Percentiles rank a stretch among this genome's conserved stretches.
phyloP scores from a whole-genome alignment of 2,113 vertebrate species.

The Seriola aureovittata region DNA sequence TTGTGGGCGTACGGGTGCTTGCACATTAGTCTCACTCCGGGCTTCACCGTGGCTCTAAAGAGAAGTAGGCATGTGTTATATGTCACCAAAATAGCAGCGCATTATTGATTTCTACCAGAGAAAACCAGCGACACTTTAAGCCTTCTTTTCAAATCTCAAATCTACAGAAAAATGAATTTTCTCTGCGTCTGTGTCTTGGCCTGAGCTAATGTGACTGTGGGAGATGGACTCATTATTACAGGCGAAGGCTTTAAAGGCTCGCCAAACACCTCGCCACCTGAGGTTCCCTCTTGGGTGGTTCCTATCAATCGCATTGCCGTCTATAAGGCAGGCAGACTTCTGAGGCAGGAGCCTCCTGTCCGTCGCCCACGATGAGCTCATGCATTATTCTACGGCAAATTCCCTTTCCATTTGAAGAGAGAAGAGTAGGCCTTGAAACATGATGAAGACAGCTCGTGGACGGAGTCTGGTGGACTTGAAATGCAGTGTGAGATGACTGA shows the following conservation, averaged over 20 bases:
- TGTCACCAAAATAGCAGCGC: not conserved
- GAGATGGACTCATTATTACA: slow-evolving; percentile 63
- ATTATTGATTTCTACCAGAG: slow-evolving; percentile 46
- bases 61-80: slow-evolving; percentile 27
- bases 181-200: slow-evolving; percentile 7
- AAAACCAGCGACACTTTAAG: slow-evolving; percentile 13
- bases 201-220: slow-evolving; percentile 34
- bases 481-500: slow-evolving; percentile 39
- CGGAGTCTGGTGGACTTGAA: slow-evolving; percentile 44
- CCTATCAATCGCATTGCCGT: slow-evolving; percentile 49
- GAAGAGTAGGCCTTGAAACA: slow-evolving; percentile 49
- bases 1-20: slow-evolving; percentile 46
- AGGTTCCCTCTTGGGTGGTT: slow-evolving; percentile 60
- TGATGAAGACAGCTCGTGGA: slow-evolving; percentile 41
- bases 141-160: slow-evolving; percentile 16
- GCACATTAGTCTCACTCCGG: slow-evolving; percentile 55
- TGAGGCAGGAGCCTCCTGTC: slow-evolving; percentile 59
- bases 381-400: slow-evolving; percentile 73
- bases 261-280: slow-evolving; percentile 56
- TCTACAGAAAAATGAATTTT: slow-evolving; percentile 9
- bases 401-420: slow-evolving; percentile 47
- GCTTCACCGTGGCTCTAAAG: slow-evolving; percentile 13
- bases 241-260: slow-evolving; percentile 47
- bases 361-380: slow-evolving; percentile 59
- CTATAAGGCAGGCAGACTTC: slow-evolving; percentile 51